These are phyloP conservation scores for Perca flavescens DNA, from an alignment of 2,113 vertebrate genomes.

Conservation along the genomic window DNA sequence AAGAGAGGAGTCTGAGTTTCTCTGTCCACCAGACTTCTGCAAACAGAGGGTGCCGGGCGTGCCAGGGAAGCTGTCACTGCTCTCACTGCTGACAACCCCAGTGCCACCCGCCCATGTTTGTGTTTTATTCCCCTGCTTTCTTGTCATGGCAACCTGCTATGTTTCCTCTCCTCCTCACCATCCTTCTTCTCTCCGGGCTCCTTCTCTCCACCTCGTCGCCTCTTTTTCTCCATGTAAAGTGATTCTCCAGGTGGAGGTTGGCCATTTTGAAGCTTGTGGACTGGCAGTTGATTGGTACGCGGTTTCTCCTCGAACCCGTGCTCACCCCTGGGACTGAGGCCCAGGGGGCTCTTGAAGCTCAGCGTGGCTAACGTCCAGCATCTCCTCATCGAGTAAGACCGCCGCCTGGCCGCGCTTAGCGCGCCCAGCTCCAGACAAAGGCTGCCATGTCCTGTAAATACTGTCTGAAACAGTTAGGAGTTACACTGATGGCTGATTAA, in stretches of 20 bases:
- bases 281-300: constrained; percentile 70
- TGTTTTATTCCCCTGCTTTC: constrained; percentile 75
- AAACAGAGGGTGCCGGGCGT: constrained; percentile 56
- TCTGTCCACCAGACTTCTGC: constrained; percentile 57
- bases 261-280: constrained; percentile 64
- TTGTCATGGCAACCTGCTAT: constrained; percentile 80
- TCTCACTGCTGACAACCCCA: constrained; percentile 62
- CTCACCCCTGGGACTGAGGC: constrained; percentile 71
- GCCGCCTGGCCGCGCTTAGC: constrained; percentile 37
- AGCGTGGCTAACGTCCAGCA: constrained; percentile 63
- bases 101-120: constrained; percentile 78
- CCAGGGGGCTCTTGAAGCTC: constrained; percentile 58
- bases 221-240: constrained; percentile 71
- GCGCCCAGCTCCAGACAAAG: constrained; percentile 59
- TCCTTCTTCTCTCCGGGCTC: constrained; percentile 59
- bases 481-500: constrained; percentile 60
- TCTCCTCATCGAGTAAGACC: constrained; percentile 65
- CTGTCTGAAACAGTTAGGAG: constrained; percentile 67
- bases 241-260: constrained; percentile 79
- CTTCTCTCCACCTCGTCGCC: constrained; percentile 59
- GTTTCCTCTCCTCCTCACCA: constrained; percentile 62
- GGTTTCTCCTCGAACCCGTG: constrained; percentile 72
- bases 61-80: constrained; percentile 74
- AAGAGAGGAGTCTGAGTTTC: constrained; percentile 15
- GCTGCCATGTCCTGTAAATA: constrained; percentile 64